These are phyloP conservation scores for Charadrius vociferus DNA, from an alignment of 2,113 vertebrate species.

Conservation along the genomic window DNA sequence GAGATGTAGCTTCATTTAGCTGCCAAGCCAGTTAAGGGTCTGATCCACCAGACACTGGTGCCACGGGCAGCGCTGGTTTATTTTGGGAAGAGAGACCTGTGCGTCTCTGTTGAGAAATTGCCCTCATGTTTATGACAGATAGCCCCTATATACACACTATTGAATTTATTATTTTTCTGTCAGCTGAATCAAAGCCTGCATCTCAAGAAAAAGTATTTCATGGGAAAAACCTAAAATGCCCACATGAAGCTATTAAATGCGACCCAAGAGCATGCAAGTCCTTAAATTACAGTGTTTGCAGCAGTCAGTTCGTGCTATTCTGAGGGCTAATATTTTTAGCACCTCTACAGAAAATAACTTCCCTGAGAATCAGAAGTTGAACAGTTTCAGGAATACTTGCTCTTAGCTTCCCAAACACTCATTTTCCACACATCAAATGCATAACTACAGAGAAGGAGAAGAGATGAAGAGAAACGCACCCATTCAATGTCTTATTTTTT, in stretches of 20 bases:
- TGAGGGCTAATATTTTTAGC: slow-evolving; percentile 50
- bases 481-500: neutral
- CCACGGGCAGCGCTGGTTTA: neutral
- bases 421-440: neutral
- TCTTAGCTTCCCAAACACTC: neutral
- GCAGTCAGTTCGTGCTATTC: neutral
- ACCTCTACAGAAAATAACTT: slow-evolving; percentile 26
- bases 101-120: neutral
- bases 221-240: slow-evolving; percentile 23
- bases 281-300: slow-evolving; percentile 40
- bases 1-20: neutral
- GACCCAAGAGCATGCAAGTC: neutral
- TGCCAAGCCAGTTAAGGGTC: neutral
- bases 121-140: neutral
- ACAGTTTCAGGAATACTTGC: neutral
- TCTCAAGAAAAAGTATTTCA: slow-evolving; percentile 2
- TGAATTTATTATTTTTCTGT: neutral
- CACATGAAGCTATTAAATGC: neutral
- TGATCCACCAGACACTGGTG: neutral
- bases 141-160: neutral
- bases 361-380: slow-evolving; percentile 17
- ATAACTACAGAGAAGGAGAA: neutral
- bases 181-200: neutral
- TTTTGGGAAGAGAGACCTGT: neutral
- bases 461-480: neutral